Conservation (phyloP, 2,113 vertebrate genomes). For the Amblyopsis rosae region DNA sequence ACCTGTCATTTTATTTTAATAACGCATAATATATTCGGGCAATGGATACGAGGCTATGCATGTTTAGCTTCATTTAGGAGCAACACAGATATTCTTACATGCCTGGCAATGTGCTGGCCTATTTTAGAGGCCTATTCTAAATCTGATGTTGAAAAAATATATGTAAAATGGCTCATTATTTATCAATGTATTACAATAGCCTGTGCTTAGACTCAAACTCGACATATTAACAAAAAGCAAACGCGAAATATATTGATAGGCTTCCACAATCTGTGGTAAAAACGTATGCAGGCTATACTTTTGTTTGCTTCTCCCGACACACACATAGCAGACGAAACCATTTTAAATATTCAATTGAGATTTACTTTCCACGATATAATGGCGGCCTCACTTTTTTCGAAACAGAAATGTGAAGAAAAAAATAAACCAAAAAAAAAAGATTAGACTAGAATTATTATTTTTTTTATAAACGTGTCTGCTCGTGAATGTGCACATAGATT, state of each 20-base stretch:
- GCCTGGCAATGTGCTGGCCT: background rate
- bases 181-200: background rate
- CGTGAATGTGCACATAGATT: constrained; percentile 50
- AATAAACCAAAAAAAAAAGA: background rate
- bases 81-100: background rate
- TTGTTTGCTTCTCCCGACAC: background rate
- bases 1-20: background rate
- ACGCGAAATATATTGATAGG: background rate
- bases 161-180: background rate
- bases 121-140: background rate
- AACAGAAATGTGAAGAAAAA: constrained; percentile 26
- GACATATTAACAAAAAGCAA: background rate
- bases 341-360: constrained; percentile 60
- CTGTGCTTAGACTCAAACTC: background rate
- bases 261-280: background rate
- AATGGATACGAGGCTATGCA: background rate
- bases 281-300: background rate
- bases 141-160: no score
- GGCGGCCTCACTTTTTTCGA: constrained; percentile 37
- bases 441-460: no score
- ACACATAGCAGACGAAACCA: constrained; percentile 49
- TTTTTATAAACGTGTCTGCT: background rate
- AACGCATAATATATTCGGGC: background rate
- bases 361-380: constrained; percentile 31
- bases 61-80: background rate